Percentiles rank a stretch among this genome's conserved stretches.
phyloP scores from a whole-genome alignment of 2,888 invertebrate species.

The Branchipolynoe longqiensis region DNA sequence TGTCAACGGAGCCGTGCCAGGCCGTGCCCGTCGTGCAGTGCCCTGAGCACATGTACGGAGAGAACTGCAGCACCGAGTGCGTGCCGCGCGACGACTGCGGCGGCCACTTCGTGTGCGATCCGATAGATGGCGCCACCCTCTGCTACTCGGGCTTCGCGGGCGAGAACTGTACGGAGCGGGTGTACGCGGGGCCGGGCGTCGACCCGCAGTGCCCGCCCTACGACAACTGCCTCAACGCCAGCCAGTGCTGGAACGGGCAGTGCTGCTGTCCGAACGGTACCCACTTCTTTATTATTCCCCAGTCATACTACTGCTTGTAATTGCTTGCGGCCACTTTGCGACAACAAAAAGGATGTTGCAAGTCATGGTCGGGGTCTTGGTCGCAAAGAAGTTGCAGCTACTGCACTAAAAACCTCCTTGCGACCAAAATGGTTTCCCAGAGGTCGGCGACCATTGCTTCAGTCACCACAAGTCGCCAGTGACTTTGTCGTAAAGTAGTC shows the following conservation, averaged over 20 bases:
- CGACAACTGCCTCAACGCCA: background rate
- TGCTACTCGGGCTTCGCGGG: constrained; percentile 28
- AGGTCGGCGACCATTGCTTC: no score
- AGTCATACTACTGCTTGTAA: no score
- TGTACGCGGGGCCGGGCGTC: background rate
- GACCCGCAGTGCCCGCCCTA: constrained; percentile 23
- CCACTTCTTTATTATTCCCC: no score
- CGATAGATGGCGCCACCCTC: background rate
- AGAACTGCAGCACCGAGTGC: constrained; percentile 24
- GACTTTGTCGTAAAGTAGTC: no score
- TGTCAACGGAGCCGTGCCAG: background rate
- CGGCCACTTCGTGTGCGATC: constrained; percentile 40
- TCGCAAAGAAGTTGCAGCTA: no score
- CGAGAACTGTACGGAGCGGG: constrained; percentile 37
- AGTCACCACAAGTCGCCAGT: no score
- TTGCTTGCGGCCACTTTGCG: no score
- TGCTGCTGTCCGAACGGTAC: constrained; percentile 47
- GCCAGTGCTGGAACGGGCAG: background rate
- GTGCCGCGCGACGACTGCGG: constrained; percentile 21
- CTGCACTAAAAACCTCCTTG: no score
- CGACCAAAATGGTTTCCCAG: no score
- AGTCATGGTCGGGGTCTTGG: no score
- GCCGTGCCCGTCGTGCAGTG: background rate
- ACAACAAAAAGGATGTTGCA: no score
- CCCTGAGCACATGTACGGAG: constrained; percentile 36